Evolutionary conservation across 2,797 vertebrate genomes (phyloP).

Genomic region (Glyptemys insculpta): DNA sequence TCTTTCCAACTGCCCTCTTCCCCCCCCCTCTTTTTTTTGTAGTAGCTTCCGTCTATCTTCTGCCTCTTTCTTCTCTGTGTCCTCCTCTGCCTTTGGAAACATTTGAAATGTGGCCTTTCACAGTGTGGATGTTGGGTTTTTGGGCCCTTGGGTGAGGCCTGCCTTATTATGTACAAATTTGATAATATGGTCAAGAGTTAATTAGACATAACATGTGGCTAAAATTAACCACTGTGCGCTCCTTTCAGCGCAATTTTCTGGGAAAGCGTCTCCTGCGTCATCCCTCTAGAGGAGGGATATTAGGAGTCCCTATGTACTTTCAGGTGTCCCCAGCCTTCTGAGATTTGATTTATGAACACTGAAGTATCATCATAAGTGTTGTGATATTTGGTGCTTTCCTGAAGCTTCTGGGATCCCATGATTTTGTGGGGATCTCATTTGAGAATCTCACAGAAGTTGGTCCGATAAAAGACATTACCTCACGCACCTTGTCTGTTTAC

Average conservation of each 20-base stretch:
- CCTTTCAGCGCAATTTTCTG: background rate
- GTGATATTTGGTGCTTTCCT: no score
- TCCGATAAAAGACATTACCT: no score
- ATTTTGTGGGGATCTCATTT: no score
- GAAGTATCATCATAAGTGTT: no score
- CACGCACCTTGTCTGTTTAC: no score
- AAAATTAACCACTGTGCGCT: constrained; percentile 57
- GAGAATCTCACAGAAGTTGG: no score
- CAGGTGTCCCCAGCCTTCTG: no score
- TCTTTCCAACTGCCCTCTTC: constrained; percentile 36
- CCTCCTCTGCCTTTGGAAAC: background rate
- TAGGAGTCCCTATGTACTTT: no score
- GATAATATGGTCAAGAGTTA: constrained; percentile 61
- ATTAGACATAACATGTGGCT: constrained; percentile 66
- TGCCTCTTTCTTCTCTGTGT: constrained; percentile 5
- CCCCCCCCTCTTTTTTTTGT: background rate
- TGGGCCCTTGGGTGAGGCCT: constrained; percentile 32
- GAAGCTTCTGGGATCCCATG: no score
- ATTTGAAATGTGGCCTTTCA: constrained; percentile 50
- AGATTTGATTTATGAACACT: no score
- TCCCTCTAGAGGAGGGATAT: no score
- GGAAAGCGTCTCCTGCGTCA: no score
- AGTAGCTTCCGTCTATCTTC: background rate
- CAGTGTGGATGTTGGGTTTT: constrained; percentile 37
- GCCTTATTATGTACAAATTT: constrained; percentile 61